Percentiles rank a stretch among this genome's conserved stretches.
Evolutionary conservation across 1,140 invertebrate genomes (phyloP).

Genomic region (Cyrtorhinus lividipennis): DNA sequence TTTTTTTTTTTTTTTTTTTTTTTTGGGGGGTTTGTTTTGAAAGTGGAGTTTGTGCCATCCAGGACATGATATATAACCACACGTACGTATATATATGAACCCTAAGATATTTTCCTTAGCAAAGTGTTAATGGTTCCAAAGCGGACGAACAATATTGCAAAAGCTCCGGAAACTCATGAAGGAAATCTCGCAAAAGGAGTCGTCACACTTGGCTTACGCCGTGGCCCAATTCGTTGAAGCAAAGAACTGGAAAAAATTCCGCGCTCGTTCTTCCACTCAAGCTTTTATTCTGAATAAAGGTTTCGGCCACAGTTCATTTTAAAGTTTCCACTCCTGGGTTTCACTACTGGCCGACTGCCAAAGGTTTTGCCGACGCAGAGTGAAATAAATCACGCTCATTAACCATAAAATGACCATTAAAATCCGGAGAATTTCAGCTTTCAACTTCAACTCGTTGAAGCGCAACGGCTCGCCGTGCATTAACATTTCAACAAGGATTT

Average conservation of each 20-base stretch:
- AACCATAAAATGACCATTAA: neutral
- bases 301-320: neutral
- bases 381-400: neutral
- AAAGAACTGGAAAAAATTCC: neutral
- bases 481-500: no score
- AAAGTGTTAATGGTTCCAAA: no score
- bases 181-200: neutral
- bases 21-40: no score
- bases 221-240: neutral
- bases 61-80: no score
- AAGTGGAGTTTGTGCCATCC: no score
- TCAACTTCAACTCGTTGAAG: no score
- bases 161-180: neutral
- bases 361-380: neutral
- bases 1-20: no score
- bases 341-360: neutral
- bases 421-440: neutral
- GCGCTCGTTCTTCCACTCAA: neutral
- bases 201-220: neutral
- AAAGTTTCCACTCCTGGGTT: neutral
- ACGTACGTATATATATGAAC: no score
- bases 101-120: no score
- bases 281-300: neutral
- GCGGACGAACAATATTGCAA: neutral
- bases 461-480: no score